Evolutionary conservation across 2,113 vertebrate species (phyloP).

Genomic region (Petromus typicus): DNA sequence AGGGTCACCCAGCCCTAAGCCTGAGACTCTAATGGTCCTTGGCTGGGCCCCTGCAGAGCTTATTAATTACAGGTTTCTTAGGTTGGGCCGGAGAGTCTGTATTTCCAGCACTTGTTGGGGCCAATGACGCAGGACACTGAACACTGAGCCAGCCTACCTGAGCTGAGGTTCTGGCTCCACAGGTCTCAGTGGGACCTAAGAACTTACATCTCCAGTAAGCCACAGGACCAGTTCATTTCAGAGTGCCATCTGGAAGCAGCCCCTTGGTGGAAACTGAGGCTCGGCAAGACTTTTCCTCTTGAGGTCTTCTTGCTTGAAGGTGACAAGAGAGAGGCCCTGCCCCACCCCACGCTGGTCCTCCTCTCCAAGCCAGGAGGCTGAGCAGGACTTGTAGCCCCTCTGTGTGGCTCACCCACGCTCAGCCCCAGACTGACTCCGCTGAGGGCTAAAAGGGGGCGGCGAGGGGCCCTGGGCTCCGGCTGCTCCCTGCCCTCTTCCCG

Average conservation of each 20-base stretch:
- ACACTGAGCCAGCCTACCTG: neutral
- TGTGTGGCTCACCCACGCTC: fast-evolving
- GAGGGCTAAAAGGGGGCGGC: neutral
- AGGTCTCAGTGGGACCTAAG: neutral
- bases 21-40: neutral
- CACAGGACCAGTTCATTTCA: neutral
- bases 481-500: neutral
- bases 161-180: neutral
- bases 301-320: neutral
- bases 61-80: neutral
- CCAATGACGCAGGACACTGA: neutral
- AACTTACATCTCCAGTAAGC: fast-evolving
- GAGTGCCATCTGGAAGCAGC: neutral
- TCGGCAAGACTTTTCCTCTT: fast-evolving
- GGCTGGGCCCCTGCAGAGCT: fast-evolving
- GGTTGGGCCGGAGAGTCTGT: neutral
- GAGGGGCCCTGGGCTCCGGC: neutral
- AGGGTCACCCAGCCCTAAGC: neutral
- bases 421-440: too few relatives aligned
- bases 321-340: too few relatives aligned
- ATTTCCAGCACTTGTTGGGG: neutral
- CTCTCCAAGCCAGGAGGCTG: neutral
- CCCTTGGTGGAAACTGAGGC: neutral
- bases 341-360: fast-evolving
- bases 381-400: neutral